phyloP scores from a whole-genome alignment of 2,113 vertebrate species.

The Callithrix jacchus region DNA sequence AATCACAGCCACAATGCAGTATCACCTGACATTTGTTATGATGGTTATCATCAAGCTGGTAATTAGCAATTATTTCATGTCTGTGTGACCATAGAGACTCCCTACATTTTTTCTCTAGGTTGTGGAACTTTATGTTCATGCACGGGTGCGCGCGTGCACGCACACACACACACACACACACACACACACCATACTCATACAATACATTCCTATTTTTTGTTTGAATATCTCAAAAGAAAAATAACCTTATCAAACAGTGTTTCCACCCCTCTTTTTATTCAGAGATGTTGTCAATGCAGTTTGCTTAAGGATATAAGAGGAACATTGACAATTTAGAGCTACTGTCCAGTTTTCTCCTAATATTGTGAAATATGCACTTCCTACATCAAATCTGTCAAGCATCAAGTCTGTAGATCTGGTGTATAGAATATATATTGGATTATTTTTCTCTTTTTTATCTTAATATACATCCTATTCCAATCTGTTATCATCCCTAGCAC shows the following conservation, averaged over 20 bases:
- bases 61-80: neutral
- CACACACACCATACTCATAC: neutral
- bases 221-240: neutral
- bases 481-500: neutral
- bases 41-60: neutral
- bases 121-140: neutral
- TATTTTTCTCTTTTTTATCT: neutral
- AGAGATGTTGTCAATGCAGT: neutral
- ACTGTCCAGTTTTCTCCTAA: neutral
- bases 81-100: neutral
- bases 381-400: neutral
- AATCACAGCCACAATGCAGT: neutral
- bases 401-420: neutral
- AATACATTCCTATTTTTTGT: neutral
- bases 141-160: fast-evolving
- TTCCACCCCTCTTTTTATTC: neutral
- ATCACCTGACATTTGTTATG: neutral
- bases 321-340: neutral
- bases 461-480: neutral
- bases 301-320: neutral
- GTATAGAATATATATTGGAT: neutral
- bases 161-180: neutral
- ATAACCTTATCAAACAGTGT: neutral
- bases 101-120: neutral
- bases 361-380: neutral